Conservation (phyloP, 2,888 invertebrate species). For the Agrotis clavis region DNA sequence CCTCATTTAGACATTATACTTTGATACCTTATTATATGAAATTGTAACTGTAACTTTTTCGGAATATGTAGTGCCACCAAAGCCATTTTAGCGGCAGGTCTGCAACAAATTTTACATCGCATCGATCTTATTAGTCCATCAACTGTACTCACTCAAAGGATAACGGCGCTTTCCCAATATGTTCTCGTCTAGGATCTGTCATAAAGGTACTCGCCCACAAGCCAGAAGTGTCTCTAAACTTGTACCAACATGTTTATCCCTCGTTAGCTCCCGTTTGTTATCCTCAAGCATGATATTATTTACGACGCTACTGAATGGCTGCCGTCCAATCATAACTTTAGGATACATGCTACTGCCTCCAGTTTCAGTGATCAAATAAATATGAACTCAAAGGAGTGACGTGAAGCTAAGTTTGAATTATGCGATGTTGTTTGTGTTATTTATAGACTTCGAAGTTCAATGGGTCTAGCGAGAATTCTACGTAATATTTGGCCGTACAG, state of each 20-base stretch:
- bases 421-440: constrained; percentile 2
- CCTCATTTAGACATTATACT: no score
- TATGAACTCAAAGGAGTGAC: constrained; percentile 51
- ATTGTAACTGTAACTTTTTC: no score
- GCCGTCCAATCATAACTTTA: constrained; percentile 40
- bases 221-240: constrained; percentile 36
- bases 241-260: constrained; percentile 37
- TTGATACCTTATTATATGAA: no score
- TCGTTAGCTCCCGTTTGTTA: constrained; percentile 53
- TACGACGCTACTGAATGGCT: constrained; percentile 42
- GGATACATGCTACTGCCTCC: constrained; percentile 29
- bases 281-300: constrained; percentile 53
- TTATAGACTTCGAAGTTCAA: neutral
- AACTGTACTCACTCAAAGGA: no score
- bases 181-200: constrained; percentile 2
- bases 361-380: constrained; percentile 54
- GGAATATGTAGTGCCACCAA: no score
- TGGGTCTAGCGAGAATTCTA: no score
- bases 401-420: constrained; percentile 11
- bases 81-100: no score
- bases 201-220: neutral
- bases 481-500: no score
- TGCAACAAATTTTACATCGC: no score
- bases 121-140: no score
- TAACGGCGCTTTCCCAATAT: neutral